Evolutionary conservation across 2,113 vertebrate genomes (phyloP), one percentile per base, ranked within the genome.

Genomic region (Phylloscopus whistleri): DNA sequence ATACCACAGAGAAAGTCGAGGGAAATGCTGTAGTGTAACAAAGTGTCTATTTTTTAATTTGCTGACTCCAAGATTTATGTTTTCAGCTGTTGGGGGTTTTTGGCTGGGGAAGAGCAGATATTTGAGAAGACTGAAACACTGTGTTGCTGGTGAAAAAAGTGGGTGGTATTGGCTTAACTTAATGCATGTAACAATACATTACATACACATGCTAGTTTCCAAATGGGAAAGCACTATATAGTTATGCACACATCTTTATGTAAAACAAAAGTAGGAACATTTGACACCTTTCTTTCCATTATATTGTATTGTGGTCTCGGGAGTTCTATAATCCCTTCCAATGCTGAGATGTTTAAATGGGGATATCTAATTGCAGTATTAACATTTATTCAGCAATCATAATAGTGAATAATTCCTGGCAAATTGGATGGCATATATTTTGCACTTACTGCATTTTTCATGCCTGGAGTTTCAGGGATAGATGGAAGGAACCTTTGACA

Each of bases 1-100:
- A 97, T 95, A 97, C 94, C 73, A 84, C 69, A 92, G 96, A 97
- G 96, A 97, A 96, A 95, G 90, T 39, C 23, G 58, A 83, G 80
- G 51, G 84, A 94, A 97, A 95, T 60, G 74, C 88, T 92, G n/a
- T 53, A 67, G 68, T 93, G 31, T 73, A 95, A 96, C 95, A 96
- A 95, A 94, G 49, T 22, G 55, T 62, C 74, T 94, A 92, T 93
- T 79, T 96, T 80, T 89, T 89, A 75, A 94, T 93, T 88, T 30
- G 43, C 83, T 90, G 75, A 93, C 87, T 91, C 48, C 28, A 92
- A 83, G 74, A 94, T 96, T 94, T 96, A 84, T 88, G 69, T 94
- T 95, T 97, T 95, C 94, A 95, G 73, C 82, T 86, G 49, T 35
- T 91, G 69, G 28, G 5, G 3, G 24, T 82, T 80, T 62, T 81